A percentile compares a stretch with the other conserved stretches of the same genome.
Conservation (phyloP, 2,113 vertebrate species). For the Erythrocercus mccallii region DNA sequence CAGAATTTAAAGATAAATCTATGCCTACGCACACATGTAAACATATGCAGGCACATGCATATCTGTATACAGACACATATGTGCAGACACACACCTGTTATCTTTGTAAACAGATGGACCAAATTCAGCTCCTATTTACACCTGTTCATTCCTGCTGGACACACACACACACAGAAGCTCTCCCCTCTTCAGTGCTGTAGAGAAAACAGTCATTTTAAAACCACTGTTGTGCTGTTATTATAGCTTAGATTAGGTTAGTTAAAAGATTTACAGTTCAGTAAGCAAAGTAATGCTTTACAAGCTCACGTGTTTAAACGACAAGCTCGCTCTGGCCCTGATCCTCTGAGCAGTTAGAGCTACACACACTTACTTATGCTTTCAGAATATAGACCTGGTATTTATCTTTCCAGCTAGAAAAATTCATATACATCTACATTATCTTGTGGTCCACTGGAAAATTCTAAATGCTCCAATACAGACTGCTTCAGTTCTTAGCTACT, state of each 20-base stretch:
- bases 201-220: constrained; percentile 17
- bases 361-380: constrained; percentile 6
- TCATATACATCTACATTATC: background rate
- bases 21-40: background rate
- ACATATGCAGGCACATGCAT: background rate
- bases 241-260: constrained; percentile 34
- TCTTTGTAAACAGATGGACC: constrained; percentile 27
- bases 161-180: background rate
- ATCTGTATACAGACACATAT: background rate
- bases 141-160: constrained; percentile 20
- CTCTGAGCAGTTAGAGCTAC: constrained; percentile 30
- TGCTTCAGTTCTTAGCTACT: background rate
- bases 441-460: background rate
- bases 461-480: background rate
- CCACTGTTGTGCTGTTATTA: constrained; percentile 1
- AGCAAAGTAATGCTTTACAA: constrained; percentile 44
- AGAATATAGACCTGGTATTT: constrained; percentile 10
- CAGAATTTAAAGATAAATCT: background rate
- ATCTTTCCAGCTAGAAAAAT: background rate
- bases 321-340: constrained; percentile 38
- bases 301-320: constrained; percentile 6
- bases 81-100: background rate
- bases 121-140: constrained; percentile 26
- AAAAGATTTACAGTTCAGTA: constrained; percentile 59
- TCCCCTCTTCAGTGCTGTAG: background rate